Evolutionary conservation across 2,113 vertebrate species (phyloP).

Genomic region (Oncorhynchus keta): DNA sequence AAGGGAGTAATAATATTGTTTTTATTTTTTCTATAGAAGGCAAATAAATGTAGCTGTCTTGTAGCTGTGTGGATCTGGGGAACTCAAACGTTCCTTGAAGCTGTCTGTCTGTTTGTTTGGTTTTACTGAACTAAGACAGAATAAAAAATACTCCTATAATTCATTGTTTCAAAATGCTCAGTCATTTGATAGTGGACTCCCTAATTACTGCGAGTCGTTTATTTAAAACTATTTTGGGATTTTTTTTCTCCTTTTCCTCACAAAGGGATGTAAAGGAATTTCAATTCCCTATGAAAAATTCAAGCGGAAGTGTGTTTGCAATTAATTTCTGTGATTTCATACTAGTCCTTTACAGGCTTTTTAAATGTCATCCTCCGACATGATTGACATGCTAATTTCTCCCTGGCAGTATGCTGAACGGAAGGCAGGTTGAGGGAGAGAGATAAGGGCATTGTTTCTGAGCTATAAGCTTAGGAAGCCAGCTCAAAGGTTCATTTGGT

Average conservation of each 20-base stretch:
- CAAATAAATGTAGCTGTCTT: constrained; percentile 18
- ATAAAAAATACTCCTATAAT: constrained; percentile 27
- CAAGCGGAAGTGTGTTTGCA: constrained; percentile 45
- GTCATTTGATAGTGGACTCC: constrained; percentile 46
- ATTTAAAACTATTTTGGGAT: constrained; percentile 50
- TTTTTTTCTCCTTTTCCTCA: constrained; percentile 23
- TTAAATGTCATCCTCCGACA: constrained; percentile 67
- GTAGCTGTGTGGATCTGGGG: constrained; percentile 34
- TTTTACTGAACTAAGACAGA: constrained; percentile 22
- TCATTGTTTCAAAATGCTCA: constrained; percentile 46
- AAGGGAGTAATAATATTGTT: constrained; percentile 5
- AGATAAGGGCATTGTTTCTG: constrained; percentile 72
- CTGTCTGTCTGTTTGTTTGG: constrained; percentile 26
- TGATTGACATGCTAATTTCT: constrained; percentile 74
- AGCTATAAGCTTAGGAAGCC: constrained; percentile 54
- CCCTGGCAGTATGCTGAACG: constrained; percentile 64
- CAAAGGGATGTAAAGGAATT: constrained; percentile 57
- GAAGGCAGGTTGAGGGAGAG: constrained; percentile 59
- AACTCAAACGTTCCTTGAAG: constrained; percentile 36
- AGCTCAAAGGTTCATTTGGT: constrained; percentile 48
- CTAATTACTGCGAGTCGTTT: constrained; percentile 52
- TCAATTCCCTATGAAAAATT: constrained; percentile 48
- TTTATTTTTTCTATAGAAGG: constrained; percentile 10
- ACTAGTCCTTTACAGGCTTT: constrained; percentile 68
- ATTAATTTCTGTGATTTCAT: constrained; percentile 72